Evolutionary conservation across 2,888 invertebrate genomes (phyloP).

Genomic region (Syritta pipiens): DNA sequence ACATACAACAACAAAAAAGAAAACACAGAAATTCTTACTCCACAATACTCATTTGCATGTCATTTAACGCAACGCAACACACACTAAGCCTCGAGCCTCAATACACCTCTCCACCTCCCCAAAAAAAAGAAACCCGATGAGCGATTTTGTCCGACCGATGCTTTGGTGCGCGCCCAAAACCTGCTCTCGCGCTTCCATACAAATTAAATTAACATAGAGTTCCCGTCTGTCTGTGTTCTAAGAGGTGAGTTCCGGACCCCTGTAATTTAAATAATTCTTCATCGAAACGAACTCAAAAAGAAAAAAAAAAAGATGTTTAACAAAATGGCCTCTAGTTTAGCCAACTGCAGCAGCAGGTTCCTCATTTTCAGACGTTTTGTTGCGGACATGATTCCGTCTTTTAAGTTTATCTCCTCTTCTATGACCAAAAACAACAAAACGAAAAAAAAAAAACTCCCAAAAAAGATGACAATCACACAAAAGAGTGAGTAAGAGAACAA

Average conservation of each 20-base stretch:
- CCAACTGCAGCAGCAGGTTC: constrained; percentile 12
- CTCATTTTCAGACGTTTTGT: constrained; percentile 35
- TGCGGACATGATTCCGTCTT: constrained; percentile 22
- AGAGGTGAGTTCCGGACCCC: constrained; percentile 46
- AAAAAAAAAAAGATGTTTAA: constrained; percentile 31
- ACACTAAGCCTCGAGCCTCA: constrained; percentile 55
- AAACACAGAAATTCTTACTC: constrained; percentile 52
- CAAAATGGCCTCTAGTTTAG: constrained; percentile 52
- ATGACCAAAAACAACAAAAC: constrained; percentile 42
- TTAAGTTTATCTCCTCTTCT: constrained; percentile 27
- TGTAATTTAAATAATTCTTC: constrained; percentile 62
- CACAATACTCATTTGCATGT: constrained; percentile 68
- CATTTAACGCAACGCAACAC: constrained; percentile 69
- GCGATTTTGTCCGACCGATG: constrained; percentile 61
- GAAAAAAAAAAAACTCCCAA: constrained; percentile 11
- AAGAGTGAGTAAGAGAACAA: not conserved
- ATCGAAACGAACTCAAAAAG: too few relatives aligned
- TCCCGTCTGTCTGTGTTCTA: constrained; percentile 41
- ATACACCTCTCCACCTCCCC: constrained; percentile 40
- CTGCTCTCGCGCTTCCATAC: constrained; percentile 66
- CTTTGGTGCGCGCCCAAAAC: constrained; percentile 68
- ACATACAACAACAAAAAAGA: too few relatives aligned
- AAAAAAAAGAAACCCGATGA: constrained; percentile 44
- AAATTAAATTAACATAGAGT: constrained; percentile 68
- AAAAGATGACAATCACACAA: constrained; percentile 60